Base-by-base conservation (phyloP, 1,140 invertebrate genomes). In the Conus ventricosus region DNA sequence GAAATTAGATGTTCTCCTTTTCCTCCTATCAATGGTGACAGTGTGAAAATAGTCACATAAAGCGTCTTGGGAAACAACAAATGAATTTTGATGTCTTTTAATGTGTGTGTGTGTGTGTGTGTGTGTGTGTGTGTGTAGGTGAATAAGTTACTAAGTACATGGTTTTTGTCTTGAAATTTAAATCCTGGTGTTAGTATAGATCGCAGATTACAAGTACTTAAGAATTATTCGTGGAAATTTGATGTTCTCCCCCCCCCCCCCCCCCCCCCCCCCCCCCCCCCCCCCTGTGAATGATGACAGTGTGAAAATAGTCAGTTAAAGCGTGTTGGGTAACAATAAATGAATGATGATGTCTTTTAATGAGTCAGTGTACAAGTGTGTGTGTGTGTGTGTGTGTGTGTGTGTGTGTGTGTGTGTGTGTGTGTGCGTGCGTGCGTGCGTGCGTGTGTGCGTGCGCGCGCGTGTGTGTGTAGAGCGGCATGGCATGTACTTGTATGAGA, bases 341-440 rank as follows among this genome's bases (percentile, higher is more conserved):
- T 60, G 39, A 60, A 60, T 60, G 1, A 15, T 60, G 8, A 7
- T 78, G 76, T 78, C 25, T 78, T n/a, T 78, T 7, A 13, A 7
- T 78, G 76, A 39, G 76, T 78, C 25, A 39, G 76, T 39, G 76
- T 78, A 4, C 20, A 25, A 39, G 27, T 78, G 7, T 78, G 76
- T 78, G 76, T 78, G 76, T 78, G 76, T 78, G 76, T 78, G 76
- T 78, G 76, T 78, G 76, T 78, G 76, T 78, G 39, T 78, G 76
- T 78, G 67, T 78, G 76, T 78, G 76, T 39, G 76, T 27, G 25
- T 27, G 76, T 39, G 76, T 78, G n/a, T 39, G 25, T 78, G 75
- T 39, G 7, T 39, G 27, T 78, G 75, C 39, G 75, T 78, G 27
- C 39, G 75, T 78, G 75, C 39, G 75, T 78, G 75, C 20, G 67